Evolutionary conservation across 2,113 vertebrate genomes (phyloP).

Genomic region (Herpailurus yagouaroundi): DNA sequence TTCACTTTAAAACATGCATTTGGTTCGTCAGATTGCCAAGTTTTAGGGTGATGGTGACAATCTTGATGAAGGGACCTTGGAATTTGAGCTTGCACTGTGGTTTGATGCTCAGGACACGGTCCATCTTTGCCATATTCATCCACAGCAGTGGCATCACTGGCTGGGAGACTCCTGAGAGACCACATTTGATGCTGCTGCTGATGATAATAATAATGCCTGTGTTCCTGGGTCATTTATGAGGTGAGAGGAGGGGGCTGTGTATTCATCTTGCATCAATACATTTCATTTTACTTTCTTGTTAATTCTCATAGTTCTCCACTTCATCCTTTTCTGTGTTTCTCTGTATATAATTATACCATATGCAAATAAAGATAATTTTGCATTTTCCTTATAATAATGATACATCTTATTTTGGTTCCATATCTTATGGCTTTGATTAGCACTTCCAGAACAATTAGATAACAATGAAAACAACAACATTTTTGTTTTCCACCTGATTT

Average conservation of each 20-base stretch:
- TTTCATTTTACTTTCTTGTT: not conserved
- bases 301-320: not conserved
- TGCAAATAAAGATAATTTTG: constrained; percentile 21
- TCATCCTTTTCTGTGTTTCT: not conserved
- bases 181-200: not conserved
- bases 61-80: not conserved
- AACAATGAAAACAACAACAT: not conserved
- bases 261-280: not conserved
- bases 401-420: not conserved
- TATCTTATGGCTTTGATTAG: constrained; percentile 16
- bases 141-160: not conserved
- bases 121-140: not conserved
- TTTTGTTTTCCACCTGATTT: constrained; percentile 38
- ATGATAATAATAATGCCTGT: not conserved
- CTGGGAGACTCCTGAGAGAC: not conserved
- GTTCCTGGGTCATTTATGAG: not conserved
- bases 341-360: constrained; percentile 21
- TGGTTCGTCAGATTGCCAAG: not conserved
- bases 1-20: not conserved
- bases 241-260: not conserved
- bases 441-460: constrained; percentile 4
- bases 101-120: not conserved
- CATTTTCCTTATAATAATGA: constrained; percentile 9
- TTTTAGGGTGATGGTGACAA: not conserved
- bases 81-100: not conserved